These are phyloP conservation scores for Cheirogaleus major DNA, from an alignment of 2,797 vertebrate species.

Conservation along the genomic window DNA sequence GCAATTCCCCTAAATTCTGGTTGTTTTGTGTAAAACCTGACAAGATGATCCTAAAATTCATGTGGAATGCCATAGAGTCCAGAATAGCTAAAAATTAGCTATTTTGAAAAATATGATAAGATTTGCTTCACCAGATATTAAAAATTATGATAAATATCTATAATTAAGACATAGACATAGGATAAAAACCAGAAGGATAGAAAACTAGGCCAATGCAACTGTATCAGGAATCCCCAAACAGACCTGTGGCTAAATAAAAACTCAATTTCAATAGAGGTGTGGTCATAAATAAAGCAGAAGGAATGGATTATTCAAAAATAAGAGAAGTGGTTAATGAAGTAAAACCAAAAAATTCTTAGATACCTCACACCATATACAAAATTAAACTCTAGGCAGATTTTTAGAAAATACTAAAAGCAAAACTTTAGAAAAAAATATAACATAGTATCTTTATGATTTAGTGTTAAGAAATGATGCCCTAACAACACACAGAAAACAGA, in stretches of 20 bases:
- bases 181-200: neutral
- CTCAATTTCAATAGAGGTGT: neutral
- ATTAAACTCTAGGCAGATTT: neutral
- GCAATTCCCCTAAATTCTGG: neutral
- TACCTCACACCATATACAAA: neutral
- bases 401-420: neutral
- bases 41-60: neutral
- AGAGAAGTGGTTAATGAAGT: neutral
- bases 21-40: neutral
- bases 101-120: neutral
- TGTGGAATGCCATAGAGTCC: neutral
- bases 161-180: neutral
- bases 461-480: neutral
- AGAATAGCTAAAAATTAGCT: neutral
- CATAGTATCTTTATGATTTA: neutral
- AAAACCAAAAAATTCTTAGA: neutral
- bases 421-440: slow-evolving; percentile 10
- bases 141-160: neutral
- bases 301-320: neutral
- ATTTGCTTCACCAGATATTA: neutral
- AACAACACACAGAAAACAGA: neutral
- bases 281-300: neutral
- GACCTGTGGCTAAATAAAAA: neutral
- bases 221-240: neutral
- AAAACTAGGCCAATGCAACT: neutral